Percentiles rank a stretch among this genome's conserved stretches.
Evolutionary conservation across 2,797 vertebrate genomes (phyloP).

Genomic region (Chrysocyon brachyurus): DNA sequence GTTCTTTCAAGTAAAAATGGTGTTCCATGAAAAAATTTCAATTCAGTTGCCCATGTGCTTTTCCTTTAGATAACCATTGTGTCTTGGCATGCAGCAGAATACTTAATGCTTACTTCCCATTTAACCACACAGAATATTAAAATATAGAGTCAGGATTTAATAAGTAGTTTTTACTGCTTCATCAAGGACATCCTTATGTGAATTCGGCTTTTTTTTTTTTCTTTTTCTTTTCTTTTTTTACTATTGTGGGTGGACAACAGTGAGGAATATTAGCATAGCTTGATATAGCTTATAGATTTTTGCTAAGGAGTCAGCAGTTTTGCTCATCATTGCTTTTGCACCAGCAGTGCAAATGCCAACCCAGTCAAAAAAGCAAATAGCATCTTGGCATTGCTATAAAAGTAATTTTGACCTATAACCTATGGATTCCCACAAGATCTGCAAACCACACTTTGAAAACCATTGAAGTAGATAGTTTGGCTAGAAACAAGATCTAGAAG

Average conservation of each 20-base stretch:
- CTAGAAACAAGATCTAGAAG: neutral
- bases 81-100: neutral
- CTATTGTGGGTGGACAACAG: neutral
- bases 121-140: neutral
- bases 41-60: neutral
- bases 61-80: neutral
- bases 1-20: conserved; percentile 30
- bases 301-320: neutral
- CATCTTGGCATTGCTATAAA: neutral
- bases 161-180: conserved; percentile 25
- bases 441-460: neutral
- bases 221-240: neutral
- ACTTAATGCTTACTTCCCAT: neutral
- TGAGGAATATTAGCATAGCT: neutral
- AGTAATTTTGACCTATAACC: conserved; percentile 13
- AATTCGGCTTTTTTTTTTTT: neutral
- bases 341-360: neutral
- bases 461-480: neutral
- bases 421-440: neutral
- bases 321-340: neutral
- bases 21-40: neutral
- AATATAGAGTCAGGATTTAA: neutral
- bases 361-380: neutral
- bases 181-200: conserved; percentile 37
- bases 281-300: neutral